A percentile compares a stretch with the other conserved stretches of the same genome.
Conservation (phyloP, 2,888 invertebrate species). For the Sesia bembeciformis region DNA sequence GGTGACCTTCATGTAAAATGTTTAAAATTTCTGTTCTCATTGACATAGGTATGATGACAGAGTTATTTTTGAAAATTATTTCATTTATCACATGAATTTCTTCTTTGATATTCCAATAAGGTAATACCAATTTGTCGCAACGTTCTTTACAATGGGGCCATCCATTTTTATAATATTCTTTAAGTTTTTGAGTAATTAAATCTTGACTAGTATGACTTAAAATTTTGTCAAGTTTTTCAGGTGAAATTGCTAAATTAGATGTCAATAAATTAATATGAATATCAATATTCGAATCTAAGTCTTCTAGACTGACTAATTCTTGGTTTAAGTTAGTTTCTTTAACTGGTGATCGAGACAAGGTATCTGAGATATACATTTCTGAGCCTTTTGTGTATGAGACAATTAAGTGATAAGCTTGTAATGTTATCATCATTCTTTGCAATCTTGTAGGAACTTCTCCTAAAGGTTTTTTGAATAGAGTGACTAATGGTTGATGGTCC, state of each 20-base stretch:
- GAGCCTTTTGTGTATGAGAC: constrained; percentile 5
- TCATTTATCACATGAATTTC: too few species aligned
- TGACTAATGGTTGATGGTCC: constrained; percentile 4
- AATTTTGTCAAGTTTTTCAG: constrained; percentile 5
- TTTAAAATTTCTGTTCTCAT: constrained; percentile 7
- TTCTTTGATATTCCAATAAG: constrained; percentile 9
- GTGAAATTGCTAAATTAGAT: constrained; percentile 5
- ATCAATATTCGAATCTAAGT: constrained; percentile 1
- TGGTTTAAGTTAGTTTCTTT: background rate
- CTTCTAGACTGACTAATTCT: background rate
- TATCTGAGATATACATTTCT: constrained; percentile 7
- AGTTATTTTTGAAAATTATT: constrained; percentile 6
- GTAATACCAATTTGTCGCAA: constrained; percentile 4
- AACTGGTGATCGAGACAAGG: constrained; percentile 2
- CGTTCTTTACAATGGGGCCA: constrained; percentile 6
- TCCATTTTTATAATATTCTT: constrained; percentile 5
- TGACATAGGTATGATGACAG: constrained; percentile 7
- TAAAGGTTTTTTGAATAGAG: constrained; percentile 1
- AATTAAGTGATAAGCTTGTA: constrained; percentile 3
- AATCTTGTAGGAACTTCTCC: constrained; percentile 4
- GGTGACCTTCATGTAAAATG: constrained; percentile 8
- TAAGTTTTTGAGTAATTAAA: constrained; percentile 1
- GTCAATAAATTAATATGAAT: constrained; percentile 4
- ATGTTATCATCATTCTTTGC: constrained; percentile 6
- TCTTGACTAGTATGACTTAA: constrained; percentile 1